phyloP scores from a whole-genome alignment of 2,888 invertebrate species.

The Rhagium mordax region DNA sequence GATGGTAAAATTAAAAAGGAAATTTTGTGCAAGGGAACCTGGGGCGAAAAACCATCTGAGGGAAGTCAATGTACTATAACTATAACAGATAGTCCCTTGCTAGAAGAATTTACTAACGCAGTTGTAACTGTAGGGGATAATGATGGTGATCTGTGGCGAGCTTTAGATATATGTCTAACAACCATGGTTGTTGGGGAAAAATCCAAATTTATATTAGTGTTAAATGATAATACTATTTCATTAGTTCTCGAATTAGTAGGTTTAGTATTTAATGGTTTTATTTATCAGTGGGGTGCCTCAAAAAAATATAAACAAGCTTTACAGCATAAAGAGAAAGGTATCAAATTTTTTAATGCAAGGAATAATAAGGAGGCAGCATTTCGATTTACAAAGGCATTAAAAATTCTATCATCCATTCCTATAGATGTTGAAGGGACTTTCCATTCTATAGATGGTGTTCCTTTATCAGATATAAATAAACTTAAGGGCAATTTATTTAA shows the following conservation, averaged over 20 bases:
- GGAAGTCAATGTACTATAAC: constrained; percentile 63
- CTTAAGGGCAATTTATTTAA: constrained; percentile 82
- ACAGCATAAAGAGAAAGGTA: constrained; percentile 72
- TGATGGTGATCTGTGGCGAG: constrained; percentile 69
- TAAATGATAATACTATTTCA: constrained; percentile 59
- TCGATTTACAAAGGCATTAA: constrained; percentile 82
- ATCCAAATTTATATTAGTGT: constrained; percentile 68
- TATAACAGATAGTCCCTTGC: constrained; percentile 54
- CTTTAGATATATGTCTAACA: constrained; percentile 70
- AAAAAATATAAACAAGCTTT: constrained; percentile 69
- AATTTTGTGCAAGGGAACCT: constrained; percentile 58
- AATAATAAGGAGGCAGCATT: constrained; percentile 78
- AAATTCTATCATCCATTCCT: constrained; percentile 80
- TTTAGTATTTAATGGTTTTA: constrained; percentile 67
- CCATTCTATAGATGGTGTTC: constrained; percentile 71
- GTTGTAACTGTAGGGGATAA: constrained; percentile 68
- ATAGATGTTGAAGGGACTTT: constrained; percentile 68
- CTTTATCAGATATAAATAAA: constrained; percentile 71
- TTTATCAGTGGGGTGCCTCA: constrained; percentile 68
- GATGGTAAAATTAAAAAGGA: constrained; percentile 65
- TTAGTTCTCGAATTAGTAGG: constrained; percentile 67
- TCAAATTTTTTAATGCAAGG: constrained; percentile 75
- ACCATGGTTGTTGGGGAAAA: constrained; percentile 71
- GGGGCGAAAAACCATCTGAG: constrained; percentile 66
- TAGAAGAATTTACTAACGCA: constrained; percentile 51